Evolutionary conservation across 2,113 vertebrate genomes (phyloP), one percentile per base, ranked within the genome.

Genomic region (Melanerpes aurifrons): DNA sequence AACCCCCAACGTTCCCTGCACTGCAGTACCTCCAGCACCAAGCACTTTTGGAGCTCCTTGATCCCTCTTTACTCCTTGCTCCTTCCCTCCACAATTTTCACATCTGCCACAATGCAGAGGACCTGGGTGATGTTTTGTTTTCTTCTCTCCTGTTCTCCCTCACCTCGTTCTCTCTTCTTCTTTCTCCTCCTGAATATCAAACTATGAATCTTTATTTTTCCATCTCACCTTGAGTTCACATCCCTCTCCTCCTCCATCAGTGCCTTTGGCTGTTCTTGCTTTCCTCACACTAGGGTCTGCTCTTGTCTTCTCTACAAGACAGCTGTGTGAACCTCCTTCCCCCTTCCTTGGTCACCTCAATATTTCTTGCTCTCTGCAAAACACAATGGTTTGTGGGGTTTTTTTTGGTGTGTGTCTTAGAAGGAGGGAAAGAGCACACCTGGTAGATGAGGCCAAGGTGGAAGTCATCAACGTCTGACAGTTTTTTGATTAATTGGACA

Each of bases 51-150:
- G 20, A 71, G 47, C 35, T 45, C 8, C 22, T 70, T 2, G 0
- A n/a, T 47, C 24, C 40, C 24, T 71, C 43, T 74, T 71, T 62
- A 43, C 35, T 78, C 37, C 72, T 69, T 40, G 7, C 17, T 74
- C 1, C 0, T 12, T 76, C 19, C 18, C n/a, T 29, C n/a, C 2
- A 3, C 32, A 12, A 2, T 57, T 62, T 58, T 80, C 37, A 43
- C 14, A 43, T 37, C 18, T 71, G 40, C 21, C 53, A n/a, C 50
- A 50, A 9, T n/a, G 32, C 21, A 15, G 59, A 63, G 16, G 28
- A 21, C 32, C 9, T 5, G 47, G 6, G 12, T 29, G 26, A 13
- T 17, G 14, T 63, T 63, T 63, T 31, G 47, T 83, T 74, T 66
- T 31, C 24, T 77, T 88, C 70, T 75, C 22, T 13, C 32, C 21